Evolutionary conservation across 2,113 vertebrate genomes (phyloP), one percentile per base, ranked within the genome.

Genomic region (Urocitellus parryii): DNA sequence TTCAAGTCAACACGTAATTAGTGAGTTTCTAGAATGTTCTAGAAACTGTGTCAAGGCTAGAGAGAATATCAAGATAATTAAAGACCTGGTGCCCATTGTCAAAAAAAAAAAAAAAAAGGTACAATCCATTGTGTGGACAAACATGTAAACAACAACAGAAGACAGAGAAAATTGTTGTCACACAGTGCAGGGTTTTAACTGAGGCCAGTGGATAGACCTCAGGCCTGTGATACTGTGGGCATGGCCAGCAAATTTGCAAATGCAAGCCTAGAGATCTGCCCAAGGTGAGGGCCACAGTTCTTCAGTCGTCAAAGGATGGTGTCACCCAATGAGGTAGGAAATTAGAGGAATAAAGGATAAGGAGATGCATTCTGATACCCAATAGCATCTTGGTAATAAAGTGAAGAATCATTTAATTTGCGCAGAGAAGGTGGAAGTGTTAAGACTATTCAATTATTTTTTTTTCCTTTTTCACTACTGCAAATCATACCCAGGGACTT

Each of bases 1-100:
- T 65, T 96, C 83, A 80, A 58, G 70, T 67, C 82, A 77, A 74
- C 70, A 86, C 74, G n/a, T 65, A 68, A 51, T 53, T 85, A 72
- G 56, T 22, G 37, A 91, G 37, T 32, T 45, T 48, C 88, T 90
- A 82, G 83, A 91, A 70, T 39, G 56, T 34, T 12, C 61, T 88
- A 78, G 70, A 94, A 92, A 83, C 82, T 51, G 14, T 87, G 5
- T 74, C 61, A 56, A 90, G 65, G 58, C 14, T 63, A 88, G 32
- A 2, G 24, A 58, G 4, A 42, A 84, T 39, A 61, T 13, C 22
- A 29, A 93, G 34, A 84, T 22, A 13, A 87, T 18, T 42, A 88
- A 77, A 78, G 45, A 92, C 27, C 18, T 72, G 65, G 29, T 78
- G 42, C 11, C 9, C 39, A 51, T 32, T 58, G 48, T 88, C 68